These are phyloP conservation scores for Acrossocheilus wenchowensis DNA, from an alignment of 2,797 vertebrate genomes.

Conservation along the genomic window DNA sequence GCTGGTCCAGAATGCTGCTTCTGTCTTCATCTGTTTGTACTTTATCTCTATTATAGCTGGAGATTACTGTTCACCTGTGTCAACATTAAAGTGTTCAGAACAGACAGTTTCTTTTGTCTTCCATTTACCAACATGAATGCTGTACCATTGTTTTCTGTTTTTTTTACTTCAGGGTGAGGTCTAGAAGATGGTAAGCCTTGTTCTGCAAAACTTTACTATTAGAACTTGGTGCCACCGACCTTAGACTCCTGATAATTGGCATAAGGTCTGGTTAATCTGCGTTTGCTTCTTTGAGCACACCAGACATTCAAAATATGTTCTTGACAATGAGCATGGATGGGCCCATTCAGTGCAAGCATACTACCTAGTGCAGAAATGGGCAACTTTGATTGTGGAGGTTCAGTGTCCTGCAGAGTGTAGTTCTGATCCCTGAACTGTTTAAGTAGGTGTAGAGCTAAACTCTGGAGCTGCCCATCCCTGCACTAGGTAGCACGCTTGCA, in stretches of 20 bases:
- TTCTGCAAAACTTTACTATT: background rate
- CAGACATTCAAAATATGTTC: background rate
- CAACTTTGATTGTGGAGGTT: background rate
- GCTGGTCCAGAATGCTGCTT: conserved; percentile 47
- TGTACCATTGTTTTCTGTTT: conserved; percentile 17
- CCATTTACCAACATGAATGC: conserved; percentile 21
- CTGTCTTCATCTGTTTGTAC: conserved; percentile 60
- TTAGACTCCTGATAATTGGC: background rate
- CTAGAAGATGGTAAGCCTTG: conserved; percentile 9
- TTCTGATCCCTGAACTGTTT: background rate
- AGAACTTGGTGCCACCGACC: background rate
- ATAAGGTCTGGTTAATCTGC: background rate
- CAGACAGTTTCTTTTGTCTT: conserved; percentile 52
- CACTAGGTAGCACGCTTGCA: background rate
- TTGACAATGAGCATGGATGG: background rate
- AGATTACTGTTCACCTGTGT: conserved; percentile 75
- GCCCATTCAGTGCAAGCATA: background rate
- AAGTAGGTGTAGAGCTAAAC: background rate
- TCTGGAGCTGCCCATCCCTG: background rate
- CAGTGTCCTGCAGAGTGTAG: background rate
- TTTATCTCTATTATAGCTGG: conserved; percentile 66
- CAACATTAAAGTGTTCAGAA: conserved; percentile 79
- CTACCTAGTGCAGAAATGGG: background rate
- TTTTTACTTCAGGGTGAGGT: background rate
- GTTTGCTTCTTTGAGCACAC: background rate